A percentile compares a stretch with the other conserved stretches of the same genome.
Conservation (phyloP, 2,888 invertebrate genomes). For the Spilosoma lubricipeda region DNA sequence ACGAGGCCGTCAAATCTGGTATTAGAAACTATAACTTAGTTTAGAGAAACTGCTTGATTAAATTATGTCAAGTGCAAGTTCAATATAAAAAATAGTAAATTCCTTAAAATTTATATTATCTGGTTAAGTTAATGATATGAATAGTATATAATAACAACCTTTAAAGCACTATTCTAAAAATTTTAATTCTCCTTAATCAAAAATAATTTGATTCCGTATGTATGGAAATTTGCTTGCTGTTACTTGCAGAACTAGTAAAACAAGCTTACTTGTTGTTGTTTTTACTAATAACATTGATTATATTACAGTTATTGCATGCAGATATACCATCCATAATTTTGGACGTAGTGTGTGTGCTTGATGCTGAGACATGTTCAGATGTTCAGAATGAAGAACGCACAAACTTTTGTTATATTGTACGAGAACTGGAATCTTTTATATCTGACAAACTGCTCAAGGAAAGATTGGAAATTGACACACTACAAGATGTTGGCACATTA, state of each 20-base stretch:
- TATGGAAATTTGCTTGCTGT: neutral
- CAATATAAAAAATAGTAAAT: no score
- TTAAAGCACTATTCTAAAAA: no score
- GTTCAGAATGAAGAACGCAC: constrained; percentile 90
- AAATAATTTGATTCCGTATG: neutral
- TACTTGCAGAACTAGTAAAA: neutral
- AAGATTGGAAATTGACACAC: constrained; percentile 96
- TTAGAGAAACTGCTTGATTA: neutral
- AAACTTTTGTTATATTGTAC: constrained; percentile 92
- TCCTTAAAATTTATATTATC: neutral
- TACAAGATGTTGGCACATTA: constrained; percentile 96
- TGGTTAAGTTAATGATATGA: neutral
- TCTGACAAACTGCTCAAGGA: constrained; percentile 96
- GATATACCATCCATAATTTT: constrained; percentile 94
- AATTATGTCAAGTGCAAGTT: no score
- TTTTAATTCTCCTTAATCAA: neutral
- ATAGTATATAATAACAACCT: no score
- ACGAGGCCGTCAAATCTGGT: no score
- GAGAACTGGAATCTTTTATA: constrained; percentile 93
- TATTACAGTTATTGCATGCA: constrained; percentile 89
- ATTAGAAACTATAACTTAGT: no score
- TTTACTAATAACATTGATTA: neutral
- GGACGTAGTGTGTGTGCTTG: constrained; percentile 94
- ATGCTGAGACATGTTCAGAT: constrained; percentile 92
- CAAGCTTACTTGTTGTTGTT: neutral